Conservation (phyloP, 2,888 invertebrate species). For the Dolichopus griseipennis region DNA sequence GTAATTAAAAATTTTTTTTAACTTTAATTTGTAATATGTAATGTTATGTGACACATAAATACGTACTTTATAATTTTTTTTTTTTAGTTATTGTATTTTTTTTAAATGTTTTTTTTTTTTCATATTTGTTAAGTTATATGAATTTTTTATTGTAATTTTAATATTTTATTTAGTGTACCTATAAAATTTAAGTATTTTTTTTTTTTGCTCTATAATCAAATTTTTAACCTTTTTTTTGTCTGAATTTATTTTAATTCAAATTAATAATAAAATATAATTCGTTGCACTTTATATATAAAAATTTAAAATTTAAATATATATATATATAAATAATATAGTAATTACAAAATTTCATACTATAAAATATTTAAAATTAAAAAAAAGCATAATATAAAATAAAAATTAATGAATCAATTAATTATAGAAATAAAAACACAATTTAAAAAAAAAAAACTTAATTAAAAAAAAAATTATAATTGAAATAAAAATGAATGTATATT, state of each 20-base stretch:
- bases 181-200: conserved; percentile 16
- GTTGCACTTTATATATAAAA: background rate
- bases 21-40: conserved; percentile 14
- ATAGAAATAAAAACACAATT: background rate
- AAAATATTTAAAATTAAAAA: background rate
- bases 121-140: background rate
- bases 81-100: background rate
- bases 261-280: background rate
- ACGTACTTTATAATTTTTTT: background rate
- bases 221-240: no score
- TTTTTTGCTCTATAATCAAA: conserved; percentile 22
- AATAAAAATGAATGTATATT: background rate
- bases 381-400: background rate
- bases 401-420: background rate
- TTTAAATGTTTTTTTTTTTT: background rate
- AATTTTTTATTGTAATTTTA: background rate
- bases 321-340: background rate
- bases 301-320: background rate
- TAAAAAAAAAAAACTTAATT: background rate
- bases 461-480: background rate
- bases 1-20: conserved; percentile 14
- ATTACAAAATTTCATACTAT: background rate
- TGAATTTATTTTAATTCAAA: background rate
- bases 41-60: conserved; percentile 4
- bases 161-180: background rate